Conservation (phyloP, 2,888 invertebrate species). For the Apamea monoglypha region DNA sequence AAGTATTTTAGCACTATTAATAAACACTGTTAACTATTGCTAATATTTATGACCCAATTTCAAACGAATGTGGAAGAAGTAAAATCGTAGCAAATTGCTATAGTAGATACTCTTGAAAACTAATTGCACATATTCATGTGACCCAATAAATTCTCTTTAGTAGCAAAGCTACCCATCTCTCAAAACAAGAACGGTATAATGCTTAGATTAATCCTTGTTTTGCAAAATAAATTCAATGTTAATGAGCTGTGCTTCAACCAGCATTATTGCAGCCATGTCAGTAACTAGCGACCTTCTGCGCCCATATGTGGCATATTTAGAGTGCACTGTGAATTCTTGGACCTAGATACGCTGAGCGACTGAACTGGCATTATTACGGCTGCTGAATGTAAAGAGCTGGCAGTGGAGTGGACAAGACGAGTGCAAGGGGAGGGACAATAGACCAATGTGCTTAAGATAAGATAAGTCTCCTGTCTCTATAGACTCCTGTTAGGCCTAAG, state of each 20-base stretch:
- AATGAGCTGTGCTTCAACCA: slow-evolving; percentile 52
- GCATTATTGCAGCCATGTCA: slow-evolving; percentile 52
- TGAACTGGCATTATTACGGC: slow-evolving; percentile 36
- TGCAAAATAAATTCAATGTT: slow-evolving; percentile 61
- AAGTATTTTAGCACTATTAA: slow-evolving; percentile 25
- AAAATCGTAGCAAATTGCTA: background rate
- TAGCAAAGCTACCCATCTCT: slow-evolving; percentile 18
- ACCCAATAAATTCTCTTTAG: background rate
- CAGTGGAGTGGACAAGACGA: background rate
- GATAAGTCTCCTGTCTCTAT: background rate
- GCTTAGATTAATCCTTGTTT: slow-evolving; percentile 41
- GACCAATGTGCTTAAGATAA: background rate
- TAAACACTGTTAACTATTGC: slow-evolving; percentile 21
- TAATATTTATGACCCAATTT: slow-evolving; percentile 31
- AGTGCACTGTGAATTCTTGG: slow-evolving; percentile 64
- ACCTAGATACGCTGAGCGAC: slow-evolving; percentile 58
- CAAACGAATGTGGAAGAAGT: background rate
- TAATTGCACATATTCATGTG: background rate
- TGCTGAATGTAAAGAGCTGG: background rate
- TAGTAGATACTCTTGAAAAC: background rate
- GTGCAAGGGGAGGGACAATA: background rate
- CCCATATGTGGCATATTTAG: slow-evolving; percentile 70
- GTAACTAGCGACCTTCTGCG: slow-evolving; percentile 62
- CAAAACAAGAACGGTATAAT: slow-evolving; percentile 28
- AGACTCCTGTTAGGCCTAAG: too few species aligned